These are phyloP conservation scores for Alentia gelatinosa DNA, from an alignment of 2,888 invertebrate genomes.

Conservation along the genomic window DNA sequence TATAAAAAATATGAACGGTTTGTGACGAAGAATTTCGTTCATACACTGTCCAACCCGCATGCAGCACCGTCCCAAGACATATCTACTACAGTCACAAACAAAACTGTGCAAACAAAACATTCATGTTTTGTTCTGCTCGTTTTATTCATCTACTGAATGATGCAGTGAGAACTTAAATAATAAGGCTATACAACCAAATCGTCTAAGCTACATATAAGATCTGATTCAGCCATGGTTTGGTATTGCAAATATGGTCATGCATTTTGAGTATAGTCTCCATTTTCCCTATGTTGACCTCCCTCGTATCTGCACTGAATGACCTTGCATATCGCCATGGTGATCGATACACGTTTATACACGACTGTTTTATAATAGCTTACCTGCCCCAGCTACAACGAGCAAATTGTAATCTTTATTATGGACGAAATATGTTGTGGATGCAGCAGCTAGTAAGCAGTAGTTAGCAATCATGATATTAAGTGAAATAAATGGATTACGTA, in stretches of 20 bases:
- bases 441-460: too few species aligned
- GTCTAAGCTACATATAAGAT: neutral
- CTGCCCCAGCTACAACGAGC: slow-evolving; percentile 18
- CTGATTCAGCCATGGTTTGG: slow-evolving; percentile 28
- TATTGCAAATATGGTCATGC: slow-evolving; percentile 1
- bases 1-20: neutral
- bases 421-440: too few species aligned
- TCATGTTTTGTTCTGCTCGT: neutral
- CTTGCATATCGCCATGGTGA: slow-evolving; percentile 18
- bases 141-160: neutral
- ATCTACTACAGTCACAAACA: neutral
- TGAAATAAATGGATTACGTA: too few species aligned
- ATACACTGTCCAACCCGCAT: neutral
- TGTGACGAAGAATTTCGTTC: neutral
- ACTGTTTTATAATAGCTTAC: slow-evolving; percentile 2
- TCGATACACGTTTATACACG: neutral
- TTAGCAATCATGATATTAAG: too few species aligned
- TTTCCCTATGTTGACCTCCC: neutral
- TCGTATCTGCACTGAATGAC: neutral
- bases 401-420: neutral
- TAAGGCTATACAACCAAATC: neutral
- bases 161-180: neutral
- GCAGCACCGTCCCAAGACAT: neutral
- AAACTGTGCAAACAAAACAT: neutral
- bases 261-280: neutral